Evolutionary conservation across 2,888 invertebrate genomes (phyloP).

Genomic region (Dicranocentrus wangi): DNA sequence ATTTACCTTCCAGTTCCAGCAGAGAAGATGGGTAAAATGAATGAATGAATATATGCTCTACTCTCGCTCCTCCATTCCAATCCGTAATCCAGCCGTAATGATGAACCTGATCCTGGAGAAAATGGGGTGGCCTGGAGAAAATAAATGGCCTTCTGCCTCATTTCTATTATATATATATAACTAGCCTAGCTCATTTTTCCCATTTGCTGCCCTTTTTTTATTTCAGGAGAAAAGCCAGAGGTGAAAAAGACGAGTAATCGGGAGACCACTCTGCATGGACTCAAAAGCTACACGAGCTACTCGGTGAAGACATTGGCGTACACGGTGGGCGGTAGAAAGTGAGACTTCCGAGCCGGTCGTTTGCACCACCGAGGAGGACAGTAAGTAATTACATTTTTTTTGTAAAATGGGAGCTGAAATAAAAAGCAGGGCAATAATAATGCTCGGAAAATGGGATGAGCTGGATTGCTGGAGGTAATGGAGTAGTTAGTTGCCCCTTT

Average conservation of each 20-base stretch:
- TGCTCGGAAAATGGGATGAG: no score
- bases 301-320: conserved; percentile 76
- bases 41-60: neutral
- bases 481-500: no score
- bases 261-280: conserved; percentile 73
- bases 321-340: conserved; percentile 76
- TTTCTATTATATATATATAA: no score
- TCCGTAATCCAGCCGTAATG: no score
- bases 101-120: no score
- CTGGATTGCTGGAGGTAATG: no score
- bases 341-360: conserved; percentile 75
- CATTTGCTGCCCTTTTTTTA: no score
- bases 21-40: conserved; percentile 56
- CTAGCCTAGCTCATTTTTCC: no score
- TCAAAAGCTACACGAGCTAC: conserved; percentile 77
- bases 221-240: conserved; percentile 69
- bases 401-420: no score
- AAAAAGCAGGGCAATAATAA: no score
- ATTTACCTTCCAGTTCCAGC: conserved; percentile 63
- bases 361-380: conserved; percentile 76
- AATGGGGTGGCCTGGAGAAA: no score
- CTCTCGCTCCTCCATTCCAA: neutral
- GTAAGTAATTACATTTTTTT: conserved; percentile 72
- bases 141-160: no score
- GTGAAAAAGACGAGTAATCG: conserved; percentile 73